phyloP scores from a whole-genome alignment of 2,113 vertebrate genomes.

The Eubucco bourcierii region DNA sequence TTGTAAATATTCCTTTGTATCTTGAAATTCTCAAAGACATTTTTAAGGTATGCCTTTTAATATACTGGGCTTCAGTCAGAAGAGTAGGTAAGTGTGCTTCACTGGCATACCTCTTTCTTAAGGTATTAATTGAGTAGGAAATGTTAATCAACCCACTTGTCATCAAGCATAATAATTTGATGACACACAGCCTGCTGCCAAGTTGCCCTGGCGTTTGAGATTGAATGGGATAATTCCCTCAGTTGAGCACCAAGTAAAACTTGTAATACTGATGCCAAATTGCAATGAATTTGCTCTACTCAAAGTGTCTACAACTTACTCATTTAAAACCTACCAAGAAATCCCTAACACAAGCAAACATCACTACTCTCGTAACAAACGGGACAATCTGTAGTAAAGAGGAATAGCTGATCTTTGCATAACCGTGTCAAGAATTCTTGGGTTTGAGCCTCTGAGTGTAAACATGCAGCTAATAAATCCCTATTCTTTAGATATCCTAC shows the following conservation, averaged over 20 bases:
- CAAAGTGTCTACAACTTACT: background rate
- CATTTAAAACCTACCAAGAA: background rate
- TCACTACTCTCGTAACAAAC: background rate
- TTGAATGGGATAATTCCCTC: background rate
- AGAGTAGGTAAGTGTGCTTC: background rate
- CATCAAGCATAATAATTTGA: no score
- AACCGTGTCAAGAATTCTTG: background rate
- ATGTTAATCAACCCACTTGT: background rate
- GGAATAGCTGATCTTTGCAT: background rate
- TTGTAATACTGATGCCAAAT: background rate
- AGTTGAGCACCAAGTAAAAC: background rate
- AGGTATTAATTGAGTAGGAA: background rate
- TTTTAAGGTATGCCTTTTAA: background rate
- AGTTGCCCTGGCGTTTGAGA: background rate
- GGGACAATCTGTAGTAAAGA: background rate
- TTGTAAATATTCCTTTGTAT: background rate
- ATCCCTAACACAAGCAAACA: background rate
- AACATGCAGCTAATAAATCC: background rate
- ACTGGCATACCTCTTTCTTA: background rate
- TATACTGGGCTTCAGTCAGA: background rate
- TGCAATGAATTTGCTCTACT: no score
- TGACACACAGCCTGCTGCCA: background rate
- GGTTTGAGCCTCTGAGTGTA: background rate
- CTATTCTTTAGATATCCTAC: background rate
- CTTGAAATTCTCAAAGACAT: background rate